A percentile compares a stretch with the other conserved stretches of the same genome.
These are phyloP conservation scores for Watersipora subatra DNA, from an alignment of 1,140 invertebrate genomes.

Conservation along the genomic window DNA sequence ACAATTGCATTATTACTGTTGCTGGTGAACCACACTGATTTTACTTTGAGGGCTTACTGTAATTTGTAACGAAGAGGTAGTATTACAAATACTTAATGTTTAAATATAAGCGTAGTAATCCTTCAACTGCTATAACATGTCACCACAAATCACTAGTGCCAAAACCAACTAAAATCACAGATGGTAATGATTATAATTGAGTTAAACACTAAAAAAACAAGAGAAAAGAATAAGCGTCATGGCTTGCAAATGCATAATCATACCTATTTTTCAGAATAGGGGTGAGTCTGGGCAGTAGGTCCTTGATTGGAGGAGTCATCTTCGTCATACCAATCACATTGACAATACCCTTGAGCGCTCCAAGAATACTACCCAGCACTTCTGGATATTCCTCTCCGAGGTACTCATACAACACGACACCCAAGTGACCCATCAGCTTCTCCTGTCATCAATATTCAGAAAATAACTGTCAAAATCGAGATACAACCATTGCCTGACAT, in stretches of 20 bases:
- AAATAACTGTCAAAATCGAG: background rate
- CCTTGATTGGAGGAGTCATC: conserved; percentile 99
- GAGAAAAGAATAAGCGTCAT: background rate
- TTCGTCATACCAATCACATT: conserved; percentile 99
- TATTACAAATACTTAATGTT: too few species aligned
- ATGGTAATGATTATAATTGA: too few species aligned
- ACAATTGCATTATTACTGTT: too few species aligned
- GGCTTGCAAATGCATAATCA: conserved; percentile 2
- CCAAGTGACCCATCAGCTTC: conserved; percentile 98
- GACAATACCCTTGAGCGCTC: conserved; percentile 93
- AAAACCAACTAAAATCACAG: too few species aligned
- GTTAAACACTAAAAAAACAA: too few species aligned
- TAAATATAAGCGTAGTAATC: too few species aligned
- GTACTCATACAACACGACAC: conserved; percentile 98
- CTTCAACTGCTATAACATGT: too few species aligned
- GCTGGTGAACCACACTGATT: too few species aligned
- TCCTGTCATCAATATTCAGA: conserved; percentile 49
- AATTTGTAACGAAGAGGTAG: too few species aligned
- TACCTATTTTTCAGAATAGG: conserved; percentile 78
- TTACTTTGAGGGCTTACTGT: too few species aligned
- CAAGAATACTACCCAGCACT: conserved; percentile 93
- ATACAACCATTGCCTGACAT: background rate
- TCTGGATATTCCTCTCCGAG: conserved; percentile 99
- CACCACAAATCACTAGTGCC: too few species aligned
- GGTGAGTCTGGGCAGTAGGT: conserved; percentile 85